Base-by-base conservation (phyloP, 2,888 invertebrate genomes). In the Melipona bicolor region DNA sequence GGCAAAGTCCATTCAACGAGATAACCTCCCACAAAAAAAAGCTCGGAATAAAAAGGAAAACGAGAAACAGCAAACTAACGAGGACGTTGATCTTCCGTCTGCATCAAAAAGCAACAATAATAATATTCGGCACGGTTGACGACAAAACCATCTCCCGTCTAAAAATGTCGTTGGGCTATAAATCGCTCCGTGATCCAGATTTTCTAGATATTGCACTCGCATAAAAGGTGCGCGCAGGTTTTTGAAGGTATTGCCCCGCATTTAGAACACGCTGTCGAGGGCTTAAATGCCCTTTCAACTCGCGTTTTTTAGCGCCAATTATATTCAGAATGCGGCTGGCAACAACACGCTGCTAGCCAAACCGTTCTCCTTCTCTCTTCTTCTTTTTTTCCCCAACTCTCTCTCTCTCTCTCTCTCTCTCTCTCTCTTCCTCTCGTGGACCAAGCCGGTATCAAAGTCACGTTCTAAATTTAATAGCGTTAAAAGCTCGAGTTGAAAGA, bases 401-500 rank as follows among this genome's bases (percentile, higher is more conserved):
- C 11, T 59, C 61, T 27, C n/a, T 21, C n/a, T 6, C 49, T 54
- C 27, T 36, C 59, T 9, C 15, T n/a, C 2, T 43, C n/a, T 17
- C 0, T 71, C 32, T 24, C 1, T 15, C 21, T 27, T n/a, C 9
- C 21, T 11, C 21, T 19, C 27, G 49, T 11, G 49, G 27, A 15
- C 24, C 32, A 36, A 24, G 1, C 9, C 76, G 77, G 62, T 69
- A 50, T 78, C 64, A 78, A 77, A 77, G 70, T 68, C 74, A 70
- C 79, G 79, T 36, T 80, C 70, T 70, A 64, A 77, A 69, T 69
- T 77, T 77, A 80, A 77, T 56, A 64, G 70, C 79, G 69, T 77
- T 77, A 79, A 77, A 77, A 79, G 79, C 69, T 49, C 62, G 54
- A 64, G 62, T 69, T 64, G 79, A 78, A 77, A 78, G 79, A 70